Percentiles rank a stretch among this genome's conserved stretches.
Conservation (phyloP, 1,140 invertebrate species). For the Caenorhabditis inopinata region DNA sequence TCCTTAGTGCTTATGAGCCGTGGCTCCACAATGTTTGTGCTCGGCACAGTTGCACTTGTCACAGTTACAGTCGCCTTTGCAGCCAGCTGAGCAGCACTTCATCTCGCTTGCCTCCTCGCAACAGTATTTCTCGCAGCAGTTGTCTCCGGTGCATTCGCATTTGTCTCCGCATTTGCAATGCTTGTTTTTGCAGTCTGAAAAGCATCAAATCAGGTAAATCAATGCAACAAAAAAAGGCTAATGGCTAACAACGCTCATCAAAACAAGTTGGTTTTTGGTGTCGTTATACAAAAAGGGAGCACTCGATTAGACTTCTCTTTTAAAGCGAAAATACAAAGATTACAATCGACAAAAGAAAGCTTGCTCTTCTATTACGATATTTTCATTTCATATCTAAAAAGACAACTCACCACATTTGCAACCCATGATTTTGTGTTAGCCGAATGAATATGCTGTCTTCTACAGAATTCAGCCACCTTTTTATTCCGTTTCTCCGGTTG, state of each 20-base stretch:
- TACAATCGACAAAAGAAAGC: no score
- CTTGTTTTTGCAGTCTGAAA: slow-evolving; percentile 25
- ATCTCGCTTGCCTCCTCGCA: slow-evolving; percentile 21
- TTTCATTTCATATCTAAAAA: no score
- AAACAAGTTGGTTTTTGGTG: no score
- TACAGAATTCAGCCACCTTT: no score
- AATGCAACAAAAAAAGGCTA: no score
- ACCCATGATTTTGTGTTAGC: slow-evolving; percentile 1
- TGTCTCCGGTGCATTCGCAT: slow-evolving; percentile 15
- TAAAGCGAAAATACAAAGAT: no score
- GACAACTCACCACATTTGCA: slow-evolving; percentile 16
- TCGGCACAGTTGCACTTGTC: not conserved
- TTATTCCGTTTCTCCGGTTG: not conserved
- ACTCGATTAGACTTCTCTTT: no score
- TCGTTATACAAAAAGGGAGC: no score
- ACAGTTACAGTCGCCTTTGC: slow-evolving; percentile 20
- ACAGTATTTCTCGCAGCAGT: slow-evolving; percentile 17
- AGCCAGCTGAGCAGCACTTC: slow-evolving; percentile 16
- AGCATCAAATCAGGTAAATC: no score
- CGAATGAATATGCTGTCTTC: no score
- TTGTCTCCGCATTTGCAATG: slow-evolving; percentile 16
- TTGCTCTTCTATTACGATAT: no score
- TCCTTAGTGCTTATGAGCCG: not conserved
- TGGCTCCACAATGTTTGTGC: not conserved
- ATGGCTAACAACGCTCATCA: no score